phyloP scores from a whole-genome alignment of 2,113 vertebrate genomes.

The Crotalus helleri region DNA sequence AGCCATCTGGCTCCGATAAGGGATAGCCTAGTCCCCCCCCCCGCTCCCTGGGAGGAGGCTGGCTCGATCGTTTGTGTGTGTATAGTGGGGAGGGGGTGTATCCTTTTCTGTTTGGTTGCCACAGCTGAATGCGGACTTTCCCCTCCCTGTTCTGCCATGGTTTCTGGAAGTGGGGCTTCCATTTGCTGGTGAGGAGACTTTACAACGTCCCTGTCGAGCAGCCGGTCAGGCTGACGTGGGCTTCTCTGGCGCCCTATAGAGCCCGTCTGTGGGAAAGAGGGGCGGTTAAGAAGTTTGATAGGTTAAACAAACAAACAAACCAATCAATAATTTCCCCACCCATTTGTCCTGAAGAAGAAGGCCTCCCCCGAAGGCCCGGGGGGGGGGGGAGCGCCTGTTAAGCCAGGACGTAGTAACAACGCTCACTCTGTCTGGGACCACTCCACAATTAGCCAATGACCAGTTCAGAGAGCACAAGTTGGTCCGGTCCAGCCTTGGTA shows the following conservation, averaged over 20 bases:
- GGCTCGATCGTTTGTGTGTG: background rate
- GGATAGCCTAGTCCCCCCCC: accelerated
- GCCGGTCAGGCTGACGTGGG: background rate
- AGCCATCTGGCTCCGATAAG: background rate
- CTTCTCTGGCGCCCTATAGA: background rate
- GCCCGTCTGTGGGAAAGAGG: background rate
- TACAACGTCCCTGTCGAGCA: background rate
- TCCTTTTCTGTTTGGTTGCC: background rate
- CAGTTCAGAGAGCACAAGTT: background rate
- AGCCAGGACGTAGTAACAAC: background rate
- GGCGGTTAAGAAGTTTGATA: background rate
- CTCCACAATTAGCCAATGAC: background rate
- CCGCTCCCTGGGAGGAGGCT: background rate
- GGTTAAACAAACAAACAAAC: background rate
- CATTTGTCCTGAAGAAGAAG: background rate
- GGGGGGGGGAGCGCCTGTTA: background rate
- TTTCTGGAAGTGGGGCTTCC: background rate
- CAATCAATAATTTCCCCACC: background rate
- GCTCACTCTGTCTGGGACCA: background rate
- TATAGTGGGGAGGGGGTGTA: background rate
- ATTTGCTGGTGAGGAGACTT: background rate
- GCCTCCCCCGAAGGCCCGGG: background rate
- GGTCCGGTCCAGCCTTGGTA: background rate
- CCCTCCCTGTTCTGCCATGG: background rate
- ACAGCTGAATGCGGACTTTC: background rate